Percentiles rank a stretch among this genome's conserved stretches.
Evolutionary conservation across 2,888 invertebrate species (phyloP).

Genomic region (Ennomos fuscantarius): DNA sequence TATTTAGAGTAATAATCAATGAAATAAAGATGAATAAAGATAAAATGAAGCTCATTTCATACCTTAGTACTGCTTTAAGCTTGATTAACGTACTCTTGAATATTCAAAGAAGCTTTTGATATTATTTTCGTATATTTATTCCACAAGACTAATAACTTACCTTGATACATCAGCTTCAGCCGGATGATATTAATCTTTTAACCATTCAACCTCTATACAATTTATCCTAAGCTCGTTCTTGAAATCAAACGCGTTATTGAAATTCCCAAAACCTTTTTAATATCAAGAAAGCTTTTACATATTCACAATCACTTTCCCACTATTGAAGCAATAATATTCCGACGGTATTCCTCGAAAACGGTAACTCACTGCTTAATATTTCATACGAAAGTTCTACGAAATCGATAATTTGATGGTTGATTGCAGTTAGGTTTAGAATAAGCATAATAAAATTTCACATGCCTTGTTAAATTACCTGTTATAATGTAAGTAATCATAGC

Average conservation of each 20-base stretch:
- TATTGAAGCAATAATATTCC: conserved; percentile 11
- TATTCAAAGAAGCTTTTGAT: no score
- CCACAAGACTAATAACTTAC: neutral
- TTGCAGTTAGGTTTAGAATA: no score
- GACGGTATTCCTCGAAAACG: conserved; percentile 11
- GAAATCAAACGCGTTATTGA: conserved; percentile 1
- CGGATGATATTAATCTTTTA: no score
- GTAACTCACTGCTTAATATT: conserved; percentile 9
- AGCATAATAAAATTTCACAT: conserved; percentile 3
- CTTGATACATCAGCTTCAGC: neutral
- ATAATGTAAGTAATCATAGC: no score
- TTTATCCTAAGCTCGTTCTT: neutral
- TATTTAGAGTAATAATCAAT: no score
- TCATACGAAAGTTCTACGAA: conserved; percentile 11
- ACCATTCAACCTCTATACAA: neutral
- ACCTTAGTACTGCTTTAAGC: no score
- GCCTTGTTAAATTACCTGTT: neutral
- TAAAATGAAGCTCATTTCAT: no score
- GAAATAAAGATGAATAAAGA: no score
- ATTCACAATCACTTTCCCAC: conserved; percentile 6
- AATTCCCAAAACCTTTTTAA: neutral
- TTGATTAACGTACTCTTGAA: no score
- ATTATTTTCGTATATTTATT: neutral
- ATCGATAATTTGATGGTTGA: neutral
- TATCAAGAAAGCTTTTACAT: conserved; percentile 2